These are phyloP conservation scores for Neotoxoptera formosana DNA, from an alignment of 1,140 invertebrate genomes.

Conservation along the genomic window DNA sequence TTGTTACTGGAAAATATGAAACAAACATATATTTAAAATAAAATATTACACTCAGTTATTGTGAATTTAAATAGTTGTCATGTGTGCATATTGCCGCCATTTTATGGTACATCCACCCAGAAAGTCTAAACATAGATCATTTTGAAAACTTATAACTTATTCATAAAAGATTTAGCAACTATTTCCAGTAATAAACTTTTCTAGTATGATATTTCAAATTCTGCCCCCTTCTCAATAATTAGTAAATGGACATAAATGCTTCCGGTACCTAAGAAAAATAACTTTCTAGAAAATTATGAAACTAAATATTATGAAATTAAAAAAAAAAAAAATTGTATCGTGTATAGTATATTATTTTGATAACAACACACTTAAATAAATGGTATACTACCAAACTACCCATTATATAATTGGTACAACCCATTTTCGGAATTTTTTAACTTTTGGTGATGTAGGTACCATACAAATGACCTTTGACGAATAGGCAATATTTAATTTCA, in stretches of 20 bases:
- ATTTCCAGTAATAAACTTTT: too few relatives aligned
- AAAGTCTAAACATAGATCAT: neutral
- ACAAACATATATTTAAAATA: neutral
- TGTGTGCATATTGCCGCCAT: neutral
- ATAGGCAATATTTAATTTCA: too few relatives aligned
- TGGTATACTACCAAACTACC: too few relatives aligned
- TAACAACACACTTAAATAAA: neutral
- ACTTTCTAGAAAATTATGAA: neutral
- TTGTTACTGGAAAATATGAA: neutral
- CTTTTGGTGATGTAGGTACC: neutral
- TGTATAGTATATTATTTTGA: neutral
- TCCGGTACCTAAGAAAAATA: neutral
- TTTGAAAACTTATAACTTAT: neutral
- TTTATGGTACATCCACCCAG: neutral
- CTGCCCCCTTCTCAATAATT: too few relatives aligned
- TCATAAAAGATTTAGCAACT: neutral
- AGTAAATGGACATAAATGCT: neutral
- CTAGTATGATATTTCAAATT: too few relatives aligned
- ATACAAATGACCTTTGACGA: neutral
- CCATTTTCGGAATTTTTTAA: too few relatives aligned
- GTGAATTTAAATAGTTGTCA: neutral
- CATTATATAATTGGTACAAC: neutral
- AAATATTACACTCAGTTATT: neutral
- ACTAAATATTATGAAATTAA: neutral
- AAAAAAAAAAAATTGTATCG: neutral